phyloP scores from a whole-genome alignment of 2,797 vertebrate species.

The Clarias platycephalus region DNA sequence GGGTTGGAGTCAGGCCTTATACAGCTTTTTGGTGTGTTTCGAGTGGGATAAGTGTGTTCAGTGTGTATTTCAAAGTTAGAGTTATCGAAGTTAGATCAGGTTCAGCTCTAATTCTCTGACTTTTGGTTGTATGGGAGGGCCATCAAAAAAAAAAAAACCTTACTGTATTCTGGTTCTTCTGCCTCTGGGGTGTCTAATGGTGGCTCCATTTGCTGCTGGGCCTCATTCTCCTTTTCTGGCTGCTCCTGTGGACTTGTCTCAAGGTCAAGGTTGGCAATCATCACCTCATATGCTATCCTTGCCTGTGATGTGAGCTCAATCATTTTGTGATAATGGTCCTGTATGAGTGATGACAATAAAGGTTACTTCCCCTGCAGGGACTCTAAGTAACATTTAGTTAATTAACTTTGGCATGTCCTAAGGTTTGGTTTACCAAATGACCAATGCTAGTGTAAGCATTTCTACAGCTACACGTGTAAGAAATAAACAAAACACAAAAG shows the following conservation, averaged over 20 bases:
- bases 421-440: neutral
- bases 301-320: constrained; percentile 90
- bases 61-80: neutral
- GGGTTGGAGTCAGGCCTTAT: neutral
- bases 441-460: neutral
- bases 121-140: neutral
- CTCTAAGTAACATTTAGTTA: no score
- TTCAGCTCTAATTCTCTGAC: neutral
- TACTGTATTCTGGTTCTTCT: constrained; percentile 87
- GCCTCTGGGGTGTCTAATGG: constrained; percentile 54
- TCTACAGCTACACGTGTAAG: neutral
- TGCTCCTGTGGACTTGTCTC: constrained; percentile 60
- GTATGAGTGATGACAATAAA: neutral
- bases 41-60: neutral
- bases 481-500: no score
- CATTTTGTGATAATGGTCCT: constrained; percentile 96
- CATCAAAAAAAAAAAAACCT: constrained; percentile 54
- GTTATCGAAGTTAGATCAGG: neutral
- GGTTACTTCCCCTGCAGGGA: neutral
- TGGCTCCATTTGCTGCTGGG: constrained; percentile 48
- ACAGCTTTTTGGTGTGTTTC: neutral
- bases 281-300: constrained; percentile 84
- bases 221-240: constrained; percentile 29
- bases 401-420: neutral
- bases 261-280: constrained; percentile 77